Evolutionary conservation across 2,888 invertebrate genomes (phyloP).

Genomic region (Camponotus fellah): DNA sequence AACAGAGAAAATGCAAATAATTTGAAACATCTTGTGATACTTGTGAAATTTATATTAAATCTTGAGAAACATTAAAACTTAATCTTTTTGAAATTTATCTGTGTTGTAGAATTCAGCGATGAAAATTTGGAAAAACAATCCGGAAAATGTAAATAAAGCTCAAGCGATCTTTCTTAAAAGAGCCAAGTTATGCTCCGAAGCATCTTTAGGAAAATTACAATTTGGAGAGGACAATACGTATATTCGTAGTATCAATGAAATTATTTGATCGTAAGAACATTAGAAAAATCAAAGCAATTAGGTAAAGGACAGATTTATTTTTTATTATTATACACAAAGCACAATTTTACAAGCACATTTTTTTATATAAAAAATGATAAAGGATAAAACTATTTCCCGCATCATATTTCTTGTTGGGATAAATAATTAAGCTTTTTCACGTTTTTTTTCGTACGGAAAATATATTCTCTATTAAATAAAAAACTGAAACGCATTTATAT

Average conservation of each 20-base stretch:
- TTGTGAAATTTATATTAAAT: neutral
- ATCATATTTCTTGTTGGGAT: neutral
- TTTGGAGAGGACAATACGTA: slow-evolving; percentile 33
- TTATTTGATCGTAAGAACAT: neutral
- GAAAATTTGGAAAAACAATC: slow-evolving; percentile 89
- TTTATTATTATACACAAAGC: neutral
- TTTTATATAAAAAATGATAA: neutral
- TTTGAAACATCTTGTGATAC: neutral
- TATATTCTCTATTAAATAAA: neutral
- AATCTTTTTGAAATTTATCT: neutral
- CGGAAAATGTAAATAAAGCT: slow-evolving; percentile 87
- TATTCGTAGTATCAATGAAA: slow-evolving; percentile 24
- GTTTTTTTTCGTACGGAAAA: neutral
- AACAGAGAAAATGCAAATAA: neutral
- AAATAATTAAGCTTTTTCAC: neutral
- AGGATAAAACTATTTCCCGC: neutral
- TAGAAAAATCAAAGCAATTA: neutral
- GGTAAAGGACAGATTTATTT: neutral
- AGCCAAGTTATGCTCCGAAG: slow-evolving; percentile 87
- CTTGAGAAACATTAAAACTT: neutral
- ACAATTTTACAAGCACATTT: neutral
- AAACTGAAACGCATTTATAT: neutral
- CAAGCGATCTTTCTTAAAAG: slow-evolving; percentile 88
- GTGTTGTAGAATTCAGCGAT: slow-evolving; percentile 88
- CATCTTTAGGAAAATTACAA: slow-evolving; percentile 71